These are phyloP conservation scores for Lamproptera curius DNA, from an alignment of 2,888 invertebrate species.

Conservation along the genomic window DNA sequence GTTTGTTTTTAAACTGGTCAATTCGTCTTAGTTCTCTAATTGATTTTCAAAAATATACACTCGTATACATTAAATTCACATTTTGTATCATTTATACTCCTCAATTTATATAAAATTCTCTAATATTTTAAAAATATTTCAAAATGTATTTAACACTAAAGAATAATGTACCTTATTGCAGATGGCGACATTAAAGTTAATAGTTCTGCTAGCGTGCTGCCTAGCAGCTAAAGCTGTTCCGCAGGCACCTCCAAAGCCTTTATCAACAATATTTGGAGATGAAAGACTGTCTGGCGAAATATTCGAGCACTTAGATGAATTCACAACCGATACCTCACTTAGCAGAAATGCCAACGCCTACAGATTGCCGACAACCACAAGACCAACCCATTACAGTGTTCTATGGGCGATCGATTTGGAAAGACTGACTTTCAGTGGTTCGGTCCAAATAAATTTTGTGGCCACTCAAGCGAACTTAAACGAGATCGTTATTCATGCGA, in stretches of 20 bases:
- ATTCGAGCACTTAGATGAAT: constrained; percentile 47
- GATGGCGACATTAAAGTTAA: constrained; percentile 54
- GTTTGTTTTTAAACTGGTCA: too few species aligned
- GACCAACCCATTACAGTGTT: constrained; percentile 73
- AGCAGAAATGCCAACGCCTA: constrained; percentile 37
- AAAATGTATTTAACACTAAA: too few species aligned
- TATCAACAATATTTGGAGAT: constrained; percentile 60
- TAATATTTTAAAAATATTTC: too few species aligned
- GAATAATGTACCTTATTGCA: too few species aligned
- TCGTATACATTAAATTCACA: too few species aligned
- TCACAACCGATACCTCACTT: constrained; percentile 22
- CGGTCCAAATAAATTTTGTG: constrained; percentile 47
- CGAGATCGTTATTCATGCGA: constrained; percentile 54
- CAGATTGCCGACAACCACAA: constrained; percentile 68
- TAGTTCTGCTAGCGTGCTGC: constrained; percentile 41
- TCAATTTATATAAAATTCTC: too few species aligned
- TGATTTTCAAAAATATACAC: too few species aligned
- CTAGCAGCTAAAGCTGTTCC: constrained; percentile 40
- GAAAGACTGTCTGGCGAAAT: constrained; percentile 53
- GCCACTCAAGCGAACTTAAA: constrained; percentile 44
- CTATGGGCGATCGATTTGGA: constrained; percentile 60
- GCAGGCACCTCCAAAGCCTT: constrained; percentile 32
- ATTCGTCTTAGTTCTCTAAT: too few species aligned
- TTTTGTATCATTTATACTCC: too few species aligned
- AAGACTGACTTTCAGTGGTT: constrained; percentile 46